Evolutionary conservation across 2,888 invertebrate species (phyloP).

Genomic region (Furcula furcula): DNA sequence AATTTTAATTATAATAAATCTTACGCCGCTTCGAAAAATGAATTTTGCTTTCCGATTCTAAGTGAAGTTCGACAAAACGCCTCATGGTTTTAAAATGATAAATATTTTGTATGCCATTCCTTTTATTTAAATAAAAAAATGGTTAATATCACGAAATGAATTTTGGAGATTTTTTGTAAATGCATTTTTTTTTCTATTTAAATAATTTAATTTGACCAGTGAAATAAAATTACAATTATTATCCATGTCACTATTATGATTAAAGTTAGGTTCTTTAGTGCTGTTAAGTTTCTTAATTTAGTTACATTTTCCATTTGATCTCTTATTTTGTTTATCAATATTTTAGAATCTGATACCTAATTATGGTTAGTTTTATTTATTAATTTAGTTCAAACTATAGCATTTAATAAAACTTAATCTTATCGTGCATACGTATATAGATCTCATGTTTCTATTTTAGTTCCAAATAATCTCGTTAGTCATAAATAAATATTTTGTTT

Average conservation of each 20-base stretch:
- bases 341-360: slow-evolving; percentile 54
- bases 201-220: slow-evolving; percentile 24
- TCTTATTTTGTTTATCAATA: slow-evolving; percentile 72
- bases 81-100: slow-evolving; percentile 30
- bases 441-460: slow-evolving; percentile 75
- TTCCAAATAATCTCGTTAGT: slow-evolving; percentile 77
- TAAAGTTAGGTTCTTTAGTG: slow-evolving; percentile 41
- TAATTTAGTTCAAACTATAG: slow-evolving; percentile 30
- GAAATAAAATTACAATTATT: too few species aligned
- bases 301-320: slow-evolving; percentile 75
- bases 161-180: too few species aligned
- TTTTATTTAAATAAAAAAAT: slow-evolving; percentile 11
- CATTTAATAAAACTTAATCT: slow-evolving; percentile 34
- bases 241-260: slow-evolving; percentile 19
- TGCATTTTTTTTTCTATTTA: too few species aligned
- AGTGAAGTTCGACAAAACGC: slow-evolving; percentile 80
- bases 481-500: slow-evolving; percentile 48
- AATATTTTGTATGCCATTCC: slow-evolving; percentile 21
- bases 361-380: slow-evolving; percentile 49
- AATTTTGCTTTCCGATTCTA: slow-evolving; percentile 68
- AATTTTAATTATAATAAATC: slow-evolving; percentile 26
- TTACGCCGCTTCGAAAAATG: slow-evolving; percentile 44
- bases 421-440: slow-evolving; percentile 43
- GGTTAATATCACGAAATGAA: slow-evolving; percentile 3
- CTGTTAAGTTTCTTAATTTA: slow-evolving; percentile 73